Evolutionary conservation across 2,113 vertebrate species (phyloP).

Genomic region (Pungitius pungitius): DNA sequence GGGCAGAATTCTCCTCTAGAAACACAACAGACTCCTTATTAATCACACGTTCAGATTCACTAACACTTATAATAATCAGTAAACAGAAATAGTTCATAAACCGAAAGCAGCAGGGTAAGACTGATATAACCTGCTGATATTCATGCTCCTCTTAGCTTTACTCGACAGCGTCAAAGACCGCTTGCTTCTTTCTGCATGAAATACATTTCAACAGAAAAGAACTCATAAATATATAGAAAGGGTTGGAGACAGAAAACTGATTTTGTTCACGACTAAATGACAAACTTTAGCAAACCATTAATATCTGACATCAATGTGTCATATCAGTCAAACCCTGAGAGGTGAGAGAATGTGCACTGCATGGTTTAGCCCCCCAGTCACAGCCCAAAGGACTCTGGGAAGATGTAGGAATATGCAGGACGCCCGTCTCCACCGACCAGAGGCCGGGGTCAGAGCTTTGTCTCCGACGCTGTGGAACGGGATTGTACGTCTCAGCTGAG

Average conservation of each 20-base stretch:
- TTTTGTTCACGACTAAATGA: background rate
- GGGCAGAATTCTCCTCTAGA: constrained; percentile 95
- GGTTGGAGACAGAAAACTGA: background rate
- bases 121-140: background rate
- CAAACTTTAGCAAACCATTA: background rate
- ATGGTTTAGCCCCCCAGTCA: constrained; percentile 79
- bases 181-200: background rate
- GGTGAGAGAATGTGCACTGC: constrained; percentile 63
- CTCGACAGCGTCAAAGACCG: background rate
- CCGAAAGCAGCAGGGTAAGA: background rate
- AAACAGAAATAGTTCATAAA: background rate
- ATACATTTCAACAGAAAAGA: background rate
- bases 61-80: background rate
- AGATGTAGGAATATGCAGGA: constrained; percentile 79
- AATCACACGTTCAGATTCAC: background rate
- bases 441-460: constrained; percentile 70
- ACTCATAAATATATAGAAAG: background rate
- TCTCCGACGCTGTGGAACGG: constrained; percentile 76
- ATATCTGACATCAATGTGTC: too few species aligned
- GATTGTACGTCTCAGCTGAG: constrained; percentile 74
- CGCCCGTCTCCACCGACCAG: constrained; percentile 54
- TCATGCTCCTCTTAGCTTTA: background rate
- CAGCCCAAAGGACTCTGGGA: constrained; percentile 65
- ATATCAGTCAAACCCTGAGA: background rate
- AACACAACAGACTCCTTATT: constrained; percentile 6